Evolutionary conservation across 2,888 invertebrate species (phyloP).

Genomic region (Parnassius mnemosyne): DNA sequence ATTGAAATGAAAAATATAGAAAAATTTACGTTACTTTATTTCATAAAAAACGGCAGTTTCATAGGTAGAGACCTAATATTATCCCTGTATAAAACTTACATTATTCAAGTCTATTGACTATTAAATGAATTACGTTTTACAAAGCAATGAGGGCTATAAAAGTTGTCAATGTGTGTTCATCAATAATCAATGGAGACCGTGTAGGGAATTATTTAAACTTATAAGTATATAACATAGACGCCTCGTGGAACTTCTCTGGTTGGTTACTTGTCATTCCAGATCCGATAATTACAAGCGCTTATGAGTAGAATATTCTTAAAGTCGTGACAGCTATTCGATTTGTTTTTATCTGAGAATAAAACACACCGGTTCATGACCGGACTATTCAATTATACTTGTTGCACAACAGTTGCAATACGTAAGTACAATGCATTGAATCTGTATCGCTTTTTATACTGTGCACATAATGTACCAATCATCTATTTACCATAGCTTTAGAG

Average conservation of each 20-base stretch:
- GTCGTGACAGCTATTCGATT: constrained; percentile 32
- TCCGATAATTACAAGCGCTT: constrained; percentile 30
- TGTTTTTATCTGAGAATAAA: constrained; percentile 17
- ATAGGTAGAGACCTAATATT: no score
- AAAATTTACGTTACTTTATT: no score
- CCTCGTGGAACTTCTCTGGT: constrained; percentile 6
- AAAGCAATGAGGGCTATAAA: constrained; percentile 7
- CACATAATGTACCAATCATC: no score
- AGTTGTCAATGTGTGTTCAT: constrained; percentile 11
- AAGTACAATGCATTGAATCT: constrained; percentile 4
- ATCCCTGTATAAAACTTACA: no score
- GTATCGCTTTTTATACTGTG: not conserved
- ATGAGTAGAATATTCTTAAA: constrained; percentile 32
- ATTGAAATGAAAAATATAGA: no score
- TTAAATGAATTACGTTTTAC: no score
- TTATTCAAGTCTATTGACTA: no score
- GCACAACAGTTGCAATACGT: not conserved
- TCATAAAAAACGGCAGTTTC: no score
- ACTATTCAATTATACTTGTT: constrained; percentile 19
- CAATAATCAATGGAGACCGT: constrained; percentile 12
- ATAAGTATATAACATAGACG: constrained; percentile 3
- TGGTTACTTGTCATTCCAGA: constrained; percentile 34
- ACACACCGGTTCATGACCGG: constrained; percentile 5
- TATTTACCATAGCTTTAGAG: no score
- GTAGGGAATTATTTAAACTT: constrained; percentile 19